These are phyloP conservation scores for Cryptomyrus ogoouensis DNA, from an alignment of 2,113 vertebrate species.

Conservation along the genomic window DNA sequence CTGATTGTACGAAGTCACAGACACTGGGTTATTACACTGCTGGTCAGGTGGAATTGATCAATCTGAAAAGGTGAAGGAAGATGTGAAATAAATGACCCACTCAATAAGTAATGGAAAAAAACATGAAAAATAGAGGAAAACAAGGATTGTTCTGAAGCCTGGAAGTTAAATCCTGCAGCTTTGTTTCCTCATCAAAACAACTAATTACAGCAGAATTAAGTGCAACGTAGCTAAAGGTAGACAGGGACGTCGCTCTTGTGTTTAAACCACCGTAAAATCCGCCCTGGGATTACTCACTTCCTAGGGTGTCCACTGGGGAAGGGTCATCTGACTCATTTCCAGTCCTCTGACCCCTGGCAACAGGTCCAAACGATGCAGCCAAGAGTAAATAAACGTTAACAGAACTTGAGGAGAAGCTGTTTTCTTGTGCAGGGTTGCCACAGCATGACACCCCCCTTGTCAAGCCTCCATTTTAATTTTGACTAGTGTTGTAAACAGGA, in stretches of 20 bases:
- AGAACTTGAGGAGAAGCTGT: neutral
- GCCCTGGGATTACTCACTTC: constrained; percentile 29
- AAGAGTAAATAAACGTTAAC: constrained; percentile 33
- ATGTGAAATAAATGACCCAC: neutral
- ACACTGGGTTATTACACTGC: neutral
- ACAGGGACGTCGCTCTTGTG: constrained; percentile 20
- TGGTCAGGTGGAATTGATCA: neutral
- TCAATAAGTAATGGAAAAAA: neutral
- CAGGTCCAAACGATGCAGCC: constrained; percentile 21
- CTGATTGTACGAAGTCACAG: neutral
- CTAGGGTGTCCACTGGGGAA: constrained; percentile 21
- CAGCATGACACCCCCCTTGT: neutral
- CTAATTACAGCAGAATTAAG: constrained; percentile 31
- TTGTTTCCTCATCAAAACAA: constrained; percentile 17
- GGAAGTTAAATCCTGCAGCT: neutral
- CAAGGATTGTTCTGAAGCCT: neutral
- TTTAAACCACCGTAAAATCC: constrained; percentile 36
- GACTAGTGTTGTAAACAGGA: neutral
- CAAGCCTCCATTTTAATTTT: neutral
- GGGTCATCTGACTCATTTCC: constrained; percentile 33
- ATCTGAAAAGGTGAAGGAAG: neutral
- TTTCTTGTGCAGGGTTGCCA: neutral
- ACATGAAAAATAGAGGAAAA: neutral
- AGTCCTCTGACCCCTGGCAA: constrained; percentile 29
- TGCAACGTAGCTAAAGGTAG: constrained; percentile 23